These are phyloP conservation scores for Ramphastos sulfuratus DNA, from an alignment of 2,113 vertebrate genomes.

Conservation along the genomic window DNA sequence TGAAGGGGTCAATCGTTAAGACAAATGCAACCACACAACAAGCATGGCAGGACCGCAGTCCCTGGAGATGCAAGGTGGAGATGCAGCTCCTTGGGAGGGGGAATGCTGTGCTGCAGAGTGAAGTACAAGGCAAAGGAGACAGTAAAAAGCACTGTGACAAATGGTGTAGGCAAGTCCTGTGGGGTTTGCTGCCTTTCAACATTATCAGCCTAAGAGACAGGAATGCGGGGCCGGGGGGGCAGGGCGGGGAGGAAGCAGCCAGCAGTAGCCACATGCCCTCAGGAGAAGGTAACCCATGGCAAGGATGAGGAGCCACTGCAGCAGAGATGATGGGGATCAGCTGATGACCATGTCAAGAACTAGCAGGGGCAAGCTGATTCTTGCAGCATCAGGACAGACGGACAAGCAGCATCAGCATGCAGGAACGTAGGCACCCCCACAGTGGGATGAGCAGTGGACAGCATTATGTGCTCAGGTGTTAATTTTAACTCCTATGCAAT, in stretches of 20 bases:
- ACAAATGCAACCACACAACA: not conserved
- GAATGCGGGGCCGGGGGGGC: fast-evolving
- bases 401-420: no score
- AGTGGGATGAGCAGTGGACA: no score
- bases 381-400: not conserved
- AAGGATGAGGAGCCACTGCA: not conserved
- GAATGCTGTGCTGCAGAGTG: not conserved
- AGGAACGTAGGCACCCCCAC: fast-evolving
- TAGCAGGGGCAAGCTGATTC: not conserved
- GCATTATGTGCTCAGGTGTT: fast-evolving
- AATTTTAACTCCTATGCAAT: not conserved
- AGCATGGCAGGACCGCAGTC: not conserved
- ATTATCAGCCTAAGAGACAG: not conserved
- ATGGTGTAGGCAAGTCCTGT: not conserved
- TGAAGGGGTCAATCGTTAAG: slow-evolving; percentile 29
- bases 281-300: not conserved
- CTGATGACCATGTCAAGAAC: not conserved
- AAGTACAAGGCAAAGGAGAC: not conserved
- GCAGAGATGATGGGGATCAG: not conserved
- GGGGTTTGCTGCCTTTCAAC: not conserved
- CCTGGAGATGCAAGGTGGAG: not conserved
- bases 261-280: not conserved
- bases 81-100: not conserved
- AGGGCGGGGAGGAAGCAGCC: not conserved
- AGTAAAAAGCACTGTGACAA: not conserved